Percentiles rank a stretch among this genome's conserved stretches.
Conservation (phyloP, 2,888 invertebrate species). For the Gryllus longicercus region DNA sequence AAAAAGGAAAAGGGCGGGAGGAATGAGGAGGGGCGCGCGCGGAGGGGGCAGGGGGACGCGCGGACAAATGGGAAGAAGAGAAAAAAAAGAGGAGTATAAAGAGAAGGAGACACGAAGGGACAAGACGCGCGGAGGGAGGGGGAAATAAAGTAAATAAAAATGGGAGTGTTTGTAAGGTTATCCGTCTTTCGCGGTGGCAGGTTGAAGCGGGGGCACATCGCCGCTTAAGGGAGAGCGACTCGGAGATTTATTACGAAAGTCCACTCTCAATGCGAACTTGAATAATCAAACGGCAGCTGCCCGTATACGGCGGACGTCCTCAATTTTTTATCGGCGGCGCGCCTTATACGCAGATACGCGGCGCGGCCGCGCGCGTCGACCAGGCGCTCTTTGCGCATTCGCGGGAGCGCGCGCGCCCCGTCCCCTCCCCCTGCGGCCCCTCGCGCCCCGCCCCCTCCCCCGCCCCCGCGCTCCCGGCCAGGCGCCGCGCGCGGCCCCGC, state of each 20-base stretch:
- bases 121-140: slow-evolving; percentile 18
- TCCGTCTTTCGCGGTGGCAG: slow-evolving; percentile 32
- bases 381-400: background rate
- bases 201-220: slow-evolving; percentile 22
- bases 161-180: slow-evolving; percentile 32
- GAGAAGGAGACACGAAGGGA: background rate
- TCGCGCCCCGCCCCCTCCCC: background rate
- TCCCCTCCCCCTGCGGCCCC: background rate
- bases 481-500: no score
- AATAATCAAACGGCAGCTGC: slow-evolving; percentile 35
- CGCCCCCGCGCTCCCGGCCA: background rate
- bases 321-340: slow-evolving; percentile 51
- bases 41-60: background rate
- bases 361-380: background rate
- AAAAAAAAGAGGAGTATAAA: background rate
- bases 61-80: slow-evolving; percentile 10
- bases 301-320: slow-evolving; percentile 50
- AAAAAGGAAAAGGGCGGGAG: background rate
- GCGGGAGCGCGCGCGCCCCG: background rate
- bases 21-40: background rate
- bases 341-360: slow-evolving; percentile 39
- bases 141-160: slow-evolving; percentile 24
- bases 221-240: slow-evolving; percentile 8
- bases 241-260: slow-evolving; percentile 32
- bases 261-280: slow-evolving; percentile 33